Evolutionary conservation across 2,888 invertebrate species (phyloP), one percentile per base, ranked within the genome.

Genomic region (Parthenolecanium corni): DNA sequence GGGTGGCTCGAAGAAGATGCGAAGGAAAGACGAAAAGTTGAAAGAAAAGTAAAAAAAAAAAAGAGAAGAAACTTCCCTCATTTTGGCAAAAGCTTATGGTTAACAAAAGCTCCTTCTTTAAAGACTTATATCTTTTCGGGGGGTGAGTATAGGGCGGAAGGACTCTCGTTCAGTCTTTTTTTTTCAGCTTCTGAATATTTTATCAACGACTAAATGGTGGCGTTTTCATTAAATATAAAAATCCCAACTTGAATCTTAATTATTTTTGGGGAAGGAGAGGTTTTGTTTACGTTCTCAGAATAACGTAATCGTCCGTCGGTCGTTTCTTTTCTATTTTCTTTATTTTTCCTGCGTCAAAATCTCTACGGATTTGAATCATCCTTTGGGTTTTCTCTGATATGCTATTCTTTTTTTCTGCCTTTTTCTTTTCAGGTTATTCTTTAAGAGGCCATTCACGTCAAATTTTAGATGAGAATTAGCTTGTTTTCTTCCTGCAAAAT

Each of bases 121-220:
- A 58, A 58, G 47, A 58, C 58, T 58, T 58, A 49, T 49, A 58
- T 58, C 58, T 58, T 58, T 44, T 44, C 18, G 16, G n/a, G n/a
- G n/a, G n/a, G n/a, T n/a, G n/a, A n/a, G n/a, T n/a, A n/a, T n/a
- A n/a, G n/a, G n/a, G n/a, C n/a, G n/a, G n/a, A n/a, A n/a, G n/a
- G 46, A 16, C 58, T 31, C 36, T 36, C 58, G 46, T 20, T 44
- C 49, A 20, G 1, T 47, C 36, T 31, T 46, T 49, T 58, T 31
- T 31, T 31, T 31, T 31, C 31, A 31, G 31, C 31, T 31, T 31
- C 31, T 58, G 58, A 58, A 58, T 58, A 58, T 49, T 58, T 58
- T 58, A 58, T 46, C 49, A 44, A 12, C 21, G 36, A 31, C 49
- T 49, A 58, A 58, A 58, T 16, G 38, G 25, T 49, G 58, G 58